phyloP scores from a whole-genome alignment of 2,888 invertebrate genomes.

The Laothoe populi region DNA sequence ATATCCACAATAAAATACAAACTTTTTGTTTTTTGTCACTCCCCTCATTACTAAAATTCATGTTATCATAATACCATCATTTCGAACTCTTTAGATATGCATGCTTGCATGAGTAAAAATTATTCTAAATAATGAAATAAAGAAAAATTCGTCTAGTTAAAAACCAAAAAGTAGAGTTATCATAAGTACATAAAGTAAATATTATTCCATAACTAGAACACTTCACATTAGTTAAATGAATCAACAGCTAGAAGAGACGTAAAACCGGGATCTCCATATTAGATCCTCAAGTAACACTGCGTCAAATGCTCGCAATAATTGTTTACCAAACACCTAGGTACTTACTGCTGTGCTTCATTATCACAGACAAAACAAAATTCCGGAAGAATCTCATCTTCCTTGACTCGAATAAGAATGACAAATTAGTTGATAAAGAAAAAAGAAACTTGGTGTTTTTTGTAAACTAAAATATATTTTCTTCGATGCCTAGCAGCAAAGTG shows the following conservation, averaged over 20 bases:
- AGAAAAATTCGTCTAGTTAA: no score
- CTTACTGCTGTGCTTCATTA: neutral
- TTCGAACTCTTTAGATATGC: neutral
- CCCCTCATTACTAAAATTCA: neutral
- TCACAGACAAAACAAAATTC: neutral
- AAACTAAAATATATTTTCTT: no score
- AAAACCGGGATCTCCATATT: neutral
- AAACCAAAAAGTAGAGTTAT: no score
- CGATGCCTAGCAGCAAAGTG: no score
- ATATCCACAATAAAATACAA: conserved; percentile 83
- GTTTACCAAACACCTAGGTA: neutral
- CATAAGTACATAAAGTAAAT: no score
- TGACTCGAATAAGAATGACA: neutral
- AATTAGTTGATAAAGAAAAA: neutral
- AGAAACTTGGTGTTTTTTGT: no score
- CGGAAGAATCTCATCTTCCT: conserved; percentile 7
- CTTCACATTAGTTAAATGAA: neutral
- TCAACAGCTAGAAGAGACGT: neutral
- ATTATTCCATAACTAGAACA: neutral
- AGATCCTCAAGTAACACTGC: neutral
- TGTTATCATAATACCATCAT: no score
- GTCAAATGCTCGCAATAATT: neutral
- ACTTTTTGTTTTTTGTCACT: conserved; percentile 54
- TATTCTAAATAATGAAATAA: no score
- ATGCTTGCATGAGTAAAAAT: no score